Evolutionary conservation across 2,113 vertebrate genomes (phyloP), one percentile per base, ranked within the genome.

Genomic region (Sinosuthora webbiana): DNA sequence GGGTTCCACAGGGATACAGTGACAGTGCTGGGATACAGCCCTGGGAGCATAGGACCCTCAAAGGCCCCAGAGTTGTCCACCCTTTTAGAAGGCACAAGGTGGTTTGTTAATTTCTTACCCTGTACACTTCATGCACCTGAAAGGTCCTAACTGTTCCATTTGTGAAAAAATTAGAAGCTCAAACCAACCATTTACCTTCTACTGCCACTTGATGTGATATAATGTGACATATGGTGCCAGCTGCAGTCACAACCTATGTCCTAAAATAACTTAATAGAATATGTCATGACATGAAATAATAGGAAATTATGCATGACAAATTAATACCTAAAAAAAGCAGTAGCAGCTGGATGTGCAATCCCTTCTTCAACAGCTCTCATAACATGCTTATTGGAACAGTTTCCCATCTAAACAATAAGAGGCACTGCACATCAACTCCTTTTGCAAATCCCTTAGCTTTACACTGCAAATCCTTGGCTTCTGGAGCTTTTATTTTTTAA

Each of bases 281-380:
- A 94, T 76, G 70, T 59, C 83, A 83, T 87, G 70, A 91, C 85
- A 93, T 95, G 55, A 96, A 95, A 95, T 94, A 94, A 91, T 86
- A 95, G 33, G 64, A 95, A 94, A 89, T 76, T 37, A 91, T 86
- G 84, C 92, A 91, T 81, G 80, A 89, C 68, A 93, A 93, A 96
- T 89, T 92, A 90, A 95, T 93, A 92, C 21, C 23, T 93, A 65
- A 91, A 90, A 92, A 92, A 87, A 80, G 85, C 42, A 74, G 63
- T 13, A 89, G 89, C 79, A 92, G 49, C 68, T 95, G 83, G 52
- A 62, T 88, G 33, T 63, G 37, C 52, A 84, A 53, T 27, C 21
- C 19, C 25, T 91, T 91, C 74, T 82, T 39, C 56, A 57, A 27
- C 13, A 47, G 50, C 67, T 80, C 42, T 86, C 52, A 60, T 18